Percentiles rank a stretch among this genome's conserved stretches.
These are phyloP conservation scores for Drosophila nr. fundita DNA, from an alignment of 2,888 invertebrate genomes.

Conservation along the genomic window DNA sequence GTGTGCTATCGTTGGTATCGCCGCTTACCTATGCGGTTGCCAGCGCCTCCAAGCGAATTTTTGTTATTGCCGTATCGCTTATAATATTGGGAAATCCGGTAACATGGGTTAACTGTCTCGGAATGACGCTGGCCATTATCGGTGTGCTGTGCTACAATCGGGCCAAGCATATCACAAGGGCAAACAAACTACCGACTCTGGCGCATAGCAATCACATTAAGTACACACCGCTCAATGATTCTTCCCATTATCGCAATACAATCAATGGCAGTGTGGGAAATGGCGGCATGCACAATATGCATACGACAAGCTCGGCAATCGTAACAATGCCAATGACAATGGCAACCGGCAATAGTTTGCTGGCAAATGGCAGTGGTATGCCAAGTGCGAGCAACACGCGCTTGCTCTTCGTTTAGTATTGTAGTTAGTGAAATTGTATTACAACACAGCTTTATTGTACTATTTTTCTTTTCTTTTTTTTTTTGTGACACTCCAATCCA, in stretches of 20 bases:
- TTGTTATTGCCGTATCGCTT: constrained; percentile 95
- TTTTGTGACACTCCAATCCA: background rate
- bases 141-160: constrained; percentile 97
- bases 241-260: constrained; percentile 74
- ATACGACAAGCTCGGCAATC: constrained; percentile 29
- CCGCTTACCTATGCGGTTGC: constrained; percentile 98
- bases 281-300: constrained; percentile 56
- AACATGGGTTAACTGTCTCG: constrained; percentile 92
- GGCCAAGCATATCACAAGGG: constrained; percentile 90
- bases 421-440: constrained; percentile 65
- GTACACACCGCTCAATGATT: constrained; percentile 79
- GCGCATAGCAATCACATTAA: constrained; percentile 84
- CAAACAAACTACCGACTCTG: constrained; percentile 85
- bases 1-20: constrained; percentile 95
- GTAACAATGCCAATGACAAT: constrained; percentile 50
- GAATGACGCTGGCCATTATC: constrained; percentile 95
- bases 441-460: constrained; percentile 1
- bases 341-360: constrained; percentile 69
- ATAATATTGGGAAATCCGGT: constrained; percentile 96
- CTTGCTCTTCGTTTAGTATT: constrained; percentile 83
- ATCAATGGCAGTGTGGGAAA: constrained; percentile 58
- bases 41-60: constrained; percentile 96
- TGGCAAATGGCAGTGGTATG: constrained; percentile 80
- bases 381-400: constrained; percentile 79
- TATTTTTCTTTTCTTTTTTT: background rate